Evolutionary conservation across 92 coral and sea anemone genomes (phyloP).

Genomic region (Parazoanthus atlanticus): DNA sequence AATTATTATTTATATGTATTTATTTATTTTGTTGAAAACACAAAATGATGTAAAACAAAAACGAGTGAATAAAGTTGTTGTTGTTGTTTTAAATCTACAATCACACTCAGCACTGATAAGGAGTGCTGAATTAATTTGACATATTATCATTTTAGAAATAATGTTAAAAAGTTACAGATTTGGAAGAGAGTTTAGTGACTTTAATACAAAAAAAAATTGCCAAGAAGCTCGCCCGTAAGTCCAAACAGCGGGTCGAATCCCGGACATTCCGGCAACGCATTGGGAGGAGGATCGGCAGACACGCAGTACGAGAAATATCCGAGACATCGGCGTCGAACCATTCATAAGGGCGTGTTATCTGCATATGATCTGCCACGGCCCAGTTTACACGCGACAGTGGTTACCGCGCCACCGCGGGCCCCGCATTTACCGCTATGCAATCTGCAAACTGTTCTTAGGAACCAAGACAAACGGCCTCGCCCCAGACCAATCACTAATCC

Average conservation of each 20-base stretch:
- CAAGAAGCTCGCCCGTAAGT: constrained; percentile 53
- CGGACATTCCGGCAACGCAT: background rate
- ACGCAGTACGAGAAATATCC: constrained; percentile 50
- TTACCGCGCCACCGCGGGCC: constrained; percentile 59
- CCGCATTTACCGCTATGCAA: constrained; percentile 50
- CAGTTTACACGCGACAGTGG: constrained; percentile 55
- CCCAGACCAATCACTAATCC: constrained; percentile 77
- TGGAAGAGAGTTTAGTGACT: too few relatives aligned
- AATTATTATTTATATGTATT: too few relatives aligned
- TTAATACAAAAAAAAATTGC: constrained; percentile 19
- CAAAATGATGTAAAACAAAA: too few relatives aligned
- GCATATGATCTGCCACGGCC: constrained; percentile 74
- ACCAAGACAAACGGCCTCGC: constrained; percentile 58
- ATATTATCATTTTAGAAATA: too few relatives aligned
- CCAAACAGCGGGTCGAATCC: constrained; percentile 34
- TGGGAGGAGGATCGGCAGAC: constrained; percentile 4
- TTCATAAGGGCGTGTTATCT: constrained; percentile 46
- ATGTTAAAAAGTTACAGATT: too few relatives aligned
- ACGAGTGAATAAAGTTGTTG: too few relatives aligned
- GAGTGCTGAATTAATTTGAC: too few relatives aligned
- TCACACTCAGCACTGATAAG: too few relatives aligned
- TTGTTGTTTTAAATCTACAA: too few relatives aligned
- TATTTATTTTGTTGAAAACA: too few relatives aligned
- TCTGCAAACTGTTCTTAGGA: constrained; percentile 48
- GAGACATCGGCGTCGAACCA: constrained; percentile 51